Percentiles rank a stretch among this genome's conserved stretches.
Evolutionary conservation across 2,113 vertebrate species (phyloP).

Genomic region (Murina feae): DNA sequence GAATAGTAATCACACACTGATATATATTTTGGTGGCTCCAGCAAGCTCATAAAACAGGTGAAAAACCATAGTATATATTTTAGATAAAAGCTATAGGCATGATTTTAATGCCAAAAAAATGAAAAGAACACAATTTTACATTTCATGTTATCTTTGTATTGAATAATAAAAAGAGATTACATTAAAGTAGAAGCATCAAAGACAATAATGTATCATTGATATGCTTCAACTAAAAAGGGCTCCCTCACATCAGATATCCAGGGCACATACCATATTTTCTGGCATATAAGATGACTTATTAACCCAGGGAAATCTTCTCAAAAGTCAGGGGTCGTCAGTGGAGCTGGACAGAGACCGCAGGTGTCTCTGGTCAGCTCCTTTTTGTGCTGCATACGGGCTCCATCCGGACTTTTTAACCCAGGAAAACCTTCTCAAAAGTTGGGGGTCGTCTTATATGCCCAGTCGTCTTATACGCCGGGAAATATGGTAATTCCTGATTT

Average conservation of each 20-base stretch:
- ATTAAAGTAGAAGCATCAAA: not conserved
- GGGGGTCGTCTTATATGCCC: too few species aligned
- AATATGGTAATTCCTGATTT: too few species aligned
- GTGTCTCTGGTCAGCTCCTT: too few species aligned
- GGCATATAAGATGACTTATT: too few species aligned
- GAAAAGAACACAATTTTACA: not conserved
- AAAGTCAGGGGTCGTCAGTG: too few species aligned
- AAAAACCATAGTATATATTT: not conserved
- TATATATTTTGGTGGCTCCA: not conserved
- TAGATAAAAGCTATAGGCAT: not conserved
- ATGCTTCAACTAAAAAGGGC: not conserved
- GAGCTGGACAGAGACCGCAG: too few species aligned
- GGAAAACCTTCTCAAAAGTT: too few species aligned
- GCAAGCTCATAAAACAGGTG: not conserved
- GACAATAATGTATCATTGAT: not conserved
- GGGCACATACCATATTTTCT: rapidly evolving
- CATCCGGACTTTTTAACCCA: too few species aligned
- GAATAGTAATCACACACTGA: not conserved
- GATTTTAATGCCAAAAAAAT: not conserved
- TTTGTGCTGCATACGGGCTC: too few species aligned
- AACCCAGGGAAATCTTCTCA: too few species aligned
- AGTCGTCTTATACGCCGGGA: too few species aligned
- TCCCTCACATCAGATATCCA: too few species aligned
- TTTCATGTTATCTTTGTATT: not conserved
- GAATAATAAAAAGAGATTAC: not conserved